Base-by-base conservation (phyloP, 2,113 vertebrate species). In the Myiozetetes cayanensis region DNA sequence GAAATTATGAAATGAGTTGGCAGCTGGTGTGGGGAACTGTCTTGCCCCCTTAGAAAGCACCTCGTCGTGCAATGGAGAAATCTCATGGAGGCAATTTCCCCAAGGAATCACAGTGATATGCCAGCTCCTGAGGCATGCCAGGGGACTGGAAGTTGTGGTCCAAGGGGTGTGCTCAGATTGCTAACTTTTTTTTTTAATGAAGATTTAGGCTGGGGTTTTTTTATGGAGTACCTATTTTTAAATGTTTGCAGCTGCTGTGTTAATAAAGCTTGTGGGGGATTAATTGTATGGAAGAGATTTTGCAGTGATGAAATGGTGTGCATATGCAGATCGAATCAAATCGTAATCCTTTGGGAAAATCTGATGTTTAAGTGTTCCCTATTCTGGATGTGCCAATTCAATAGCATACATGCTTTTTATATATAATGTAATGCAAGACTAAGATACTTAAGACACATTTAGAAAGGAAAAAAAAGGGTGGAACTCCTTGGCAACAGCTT, bases 401-500 rank as follows among this genome's bases (percentile, higher is more conserved):
- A 92, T 33, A 75, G 44, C 70, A 77, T 33, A 55, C 20, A 72
- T 72, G 46, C 15, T 74, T 85, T 95, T 91, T 80, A 62, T 63
- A 73, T 37, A 86, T 33, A 94, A 91, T 79, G 53, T 43, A 76
- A 87, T 83, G 63, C 35, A 92, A 92, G 82, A 66, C 74, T 83
- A 53, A 89, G 83, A 80, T 78, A 89, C 80, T 95, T 93, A 86
- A 95, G 92, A 90, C 79, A 73, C 20, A 85, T 85, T 88, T 92
- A 90, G 88, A 78, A 53, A 85, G 15, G 17, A 31, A 41, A 87
- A 91, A 87, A 90, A 85, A 71, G 90, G 95, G 97, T 95, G 96
- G 90, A 95, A 87, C 76, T 39, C 80, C 73, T 78, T 94, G 88
- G 96, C 93, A 95, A 89, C 24, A 2, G 37, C 56, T 89, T 35